Evolutionary conservation across 2,888 invertebrate species (phyloP).

Genomic region (Sturmia bella): DNA sequence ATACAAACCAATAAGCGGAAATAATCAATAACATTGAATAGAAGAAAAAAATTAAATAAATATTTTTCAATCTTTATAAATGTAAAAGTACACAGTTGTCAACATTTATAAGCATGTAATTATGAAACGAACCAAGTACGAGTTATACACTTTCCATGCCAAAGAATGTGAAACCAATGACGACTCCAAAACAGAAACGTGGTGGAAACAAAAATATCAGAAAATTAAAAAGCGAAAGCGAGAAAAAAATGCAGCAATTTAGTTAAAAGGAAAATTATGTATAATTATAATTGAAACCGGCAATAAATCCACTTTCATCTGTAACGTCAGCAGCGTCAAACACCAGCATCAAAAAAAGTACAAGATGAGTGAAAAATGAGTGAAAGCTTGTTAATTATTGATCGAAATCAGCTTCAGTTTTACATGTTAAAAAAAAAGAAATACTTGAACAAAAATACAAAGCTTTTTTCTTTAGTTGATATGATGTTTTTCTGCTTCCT

Average conservation of each 20-base stretch:
- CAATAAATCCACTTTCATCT: constrained; percentile 58
- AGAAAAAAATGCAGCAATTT: constrained; percentile 44
- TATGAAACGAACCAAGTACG: background rate
- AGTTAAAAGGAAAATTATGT: constrained; percentile 53
- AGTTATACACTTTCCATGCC: background rate
- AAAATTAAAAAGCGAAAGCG: background rate
- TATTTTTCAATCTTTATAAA: constrained; percentile 13
- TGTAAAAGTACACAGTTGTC: constrained; percentile 2
- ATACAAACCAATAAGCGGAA: background rate
- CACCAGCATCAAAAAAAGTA: background rate
- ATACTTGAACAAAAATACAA: no score
- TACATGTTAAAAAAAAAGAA: background rate
- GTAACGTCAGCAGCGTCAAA: constrained; percentile 25
- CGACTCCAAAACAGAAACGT: background rate
- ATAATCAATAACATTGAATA: constrained; percentile 15
- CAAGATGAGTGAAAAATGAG: no score
- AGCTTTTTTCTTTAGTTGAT: background rate
- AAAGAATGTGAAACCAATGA: constrained; percentile 16
- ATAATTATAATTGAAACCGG: constrained; percentile 59
- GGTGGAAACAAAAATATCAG: background rate
- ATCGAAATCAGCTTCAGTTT: background rate
- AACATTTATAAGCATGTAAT: constrained; percentile 6
- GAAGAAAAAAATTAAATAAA: constrained; percentile 4
- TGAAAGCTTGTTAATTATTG: no score
- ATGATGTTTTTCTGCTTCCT: background rate